Conservation (phyloP, 2,113 vertebrate genomes). For the Mobula hypostoma region DNA sequence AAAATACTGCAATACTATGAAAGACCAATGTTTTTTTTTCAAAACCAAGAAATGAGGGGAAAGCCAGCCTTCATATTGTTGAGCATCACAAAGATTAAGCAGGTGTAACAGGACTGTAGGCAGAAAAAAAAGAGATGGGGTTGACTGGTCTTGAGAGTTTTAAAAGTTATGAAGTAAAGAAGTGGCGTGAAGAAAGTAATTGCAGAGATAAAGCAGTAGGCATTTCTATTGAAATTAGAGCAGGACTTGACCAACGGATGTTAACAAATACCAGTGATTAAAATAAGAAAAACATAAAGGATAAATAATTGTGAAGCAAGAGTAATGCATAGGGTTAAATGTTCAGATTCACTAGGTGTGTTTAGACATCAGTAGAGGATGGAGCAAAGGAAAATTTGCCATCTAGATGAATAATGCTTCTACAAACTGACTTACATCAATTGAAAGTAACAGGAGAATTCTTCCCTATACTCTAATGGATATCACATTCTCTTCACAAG, state of each 20-base stretch:
- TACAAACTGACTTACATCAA: background rate
- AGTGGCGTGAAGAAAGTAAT: background rate
- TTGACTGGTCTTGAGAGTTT: background rate
- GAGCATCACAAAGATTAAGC: background rate
- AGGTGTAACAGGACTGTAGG: background rate
- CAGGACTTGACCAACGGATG: background rate
- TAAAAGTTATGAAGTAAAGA: background rate
- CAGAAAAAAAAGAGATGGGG: background rate
- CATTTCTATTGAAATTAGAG: background rate
- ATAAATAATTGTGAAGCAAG: background rate
- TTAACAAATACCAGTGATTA: background rate
- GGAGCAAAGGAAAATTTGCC: background rate
- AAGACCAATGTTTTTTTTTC: background rate
- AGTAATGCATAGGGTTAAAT: background rate
- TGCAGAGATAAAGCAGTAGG: background rate
- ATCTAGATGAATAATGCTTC: background rate
- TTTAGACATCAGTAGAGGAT: background rate
- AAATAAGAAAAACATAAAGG: background rate
- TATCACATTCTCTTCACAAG: background rate
- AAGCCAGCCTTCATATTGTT: background rate
- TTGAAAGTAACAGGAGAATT: background rate
- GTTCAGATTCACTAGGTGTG: background rate
- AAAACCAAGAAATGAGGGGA: background rate
- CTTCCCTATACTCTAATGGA: background rate
- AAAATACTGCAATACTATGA: background rate